Conservation (phyloP, 1,140 invertebrate genomes). For the Sminthurinus signatus region DNA sequence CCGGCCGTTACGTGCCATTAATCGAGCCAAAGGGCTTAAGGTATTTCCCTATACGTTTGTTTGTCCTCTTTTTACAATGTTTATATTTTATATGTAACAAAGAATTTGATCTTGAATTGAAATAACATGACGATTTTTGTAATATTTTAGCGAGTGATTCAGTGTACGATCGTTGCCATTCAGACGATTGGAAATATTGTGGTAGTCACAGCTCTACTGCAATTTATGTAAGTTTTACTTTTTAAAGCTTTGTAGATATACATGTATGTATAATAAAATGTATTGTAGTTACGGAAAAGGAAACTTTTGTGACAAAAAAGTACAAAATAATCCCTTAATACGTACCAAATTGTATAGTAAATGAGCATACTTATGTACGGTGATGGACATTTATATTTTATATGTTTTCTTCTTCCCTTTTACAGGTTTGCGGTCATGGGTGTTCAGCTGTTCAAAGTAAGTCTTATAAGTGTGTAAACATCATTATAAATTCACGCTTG, state of each 20-base stretch:
- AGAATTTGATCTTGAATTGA: not conserved
- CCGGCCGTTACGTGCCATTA: slow-evolving; percentile 95
- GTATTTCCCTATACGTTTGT: slow-evolving; percentile 52
- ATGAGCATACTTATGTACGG: too few species aligned
- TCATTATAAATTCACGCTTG: not conserved
- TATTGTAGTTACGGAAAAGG: too few species aligned
- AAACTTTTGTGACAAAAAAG: too few species aligned
- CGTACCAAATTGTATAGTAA: too few species aligned
- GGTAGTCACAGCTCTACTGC: slow-evolving; percentile 94
- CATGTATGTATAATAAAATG: too few species aligned
- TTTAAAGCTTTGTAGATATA: too few species aligned
- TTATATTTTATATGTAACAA: not conserved
- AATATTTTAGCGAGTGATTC: slow-evolving; percentile 87
- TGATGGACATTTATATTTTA: too few species aligned
- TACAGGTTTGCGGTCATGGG: slow-evolving; percentile 99
- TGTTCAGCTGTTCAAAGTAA: slow-evolving; percentile 99
- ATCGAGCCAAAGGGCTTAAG: slow-evolving; percentile 98
- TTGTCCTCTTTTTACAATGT: too few species aligned
- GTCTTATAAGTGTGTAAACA: not conserved
- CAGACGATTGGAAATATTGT: slow-evolving; percentile 99
- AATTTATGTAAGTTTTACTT: too few species aligned
- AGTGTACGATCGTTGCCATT: slow-evolving; percentile 97
- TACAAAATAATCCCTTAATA: too few species aligned
- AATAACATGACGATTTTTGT: not conserved
- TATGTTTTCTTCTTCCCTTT: too few species aligned